These are phyloP conservation scores for Chaenocephalus aceratus DNA, from an alignment of 2,113 vertebrate species.

Conservation along the genomic window DNA sequence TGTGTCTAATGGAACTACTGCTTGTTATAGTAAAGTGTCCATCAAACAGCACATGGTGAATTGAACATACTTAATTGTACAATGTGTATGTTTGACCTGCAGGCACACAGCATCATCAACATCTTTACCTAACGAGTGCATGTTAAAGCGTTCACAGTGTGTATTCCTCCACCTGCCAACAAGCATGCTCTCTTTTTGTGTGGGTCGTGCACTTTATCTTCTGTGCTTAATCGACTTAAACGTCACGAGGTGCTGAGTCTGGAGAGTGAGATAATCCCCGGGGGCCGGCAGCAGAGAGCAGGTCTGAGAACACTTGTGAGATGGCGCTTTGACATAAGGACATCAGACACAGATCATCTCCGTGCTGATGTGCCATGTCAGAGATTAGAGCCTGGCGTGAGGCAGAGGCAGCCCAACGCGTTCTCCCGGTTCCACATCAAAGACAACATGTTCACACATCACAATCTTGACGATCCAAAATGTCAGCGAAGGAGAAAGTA, in stretches of 20 bases:
- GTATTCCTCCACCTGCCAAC: neutral
- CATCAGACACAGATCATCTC: constrained; percentile 46
- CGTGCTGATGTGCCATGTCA: constrained; percentile 28
- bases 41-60: neutral
- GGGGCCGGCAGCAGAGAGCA: constrained; percentile 19
- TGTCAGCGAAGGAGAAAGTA: no score
- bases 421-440: no score
- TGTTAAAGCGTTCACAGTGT: neutral
- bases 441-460: no score
- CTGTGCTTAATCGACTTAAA: constrained; percentile 27
- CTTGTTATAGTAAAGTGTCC: neutral
- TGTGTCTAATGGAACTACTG: neutral
- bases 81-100: no score
- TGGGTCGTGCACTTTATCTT: neutral
- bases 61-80: neutral
- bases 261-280: constrained; percentile 23
- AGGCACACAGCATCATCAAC: neutral
- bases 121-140: neutral
- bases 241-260: neutral
- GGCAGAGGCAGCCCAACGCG: neutral
- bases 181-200: neutral
- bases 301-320: constrained; percentile 14
- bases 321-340: constrained; percentile 38
- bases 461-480: no score
- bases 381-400: constrained; percentile 7